Evolutionary conservation across 2,797 vertebrate species (phyloP), one percentile per base, ranked within the genome.

Genomic region (Sebastes trivittatus): DNA sequence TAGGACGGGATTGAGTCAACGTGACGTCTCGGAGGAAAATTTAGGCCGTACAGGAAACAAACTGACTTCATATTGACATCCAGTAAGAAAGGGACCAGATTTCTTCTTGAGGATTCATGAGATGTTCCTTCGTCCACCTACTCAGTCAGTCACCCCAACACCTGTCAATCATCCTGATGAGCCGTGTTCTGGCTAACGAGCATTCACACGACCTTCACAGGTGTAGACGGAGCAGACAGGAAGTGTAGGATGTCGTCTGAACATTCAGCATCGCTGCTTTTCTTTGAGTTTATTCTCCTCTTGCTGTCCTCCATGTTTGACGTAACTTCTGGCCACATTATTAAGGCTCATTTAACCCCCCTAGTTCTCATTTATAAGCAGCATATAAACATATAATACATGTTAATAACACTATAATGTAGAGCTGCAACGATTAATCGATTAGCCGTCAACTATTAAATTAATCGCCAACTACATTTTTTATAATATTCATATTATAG

Each of bases 141-240:
- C 74, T 68, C 14, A 14, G 46, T 23, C 9, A 0, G 11, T 56
- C 62, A 42, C 14, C 38, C 46, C 46, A 8, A 8, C 58, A 36
- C 63, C 69, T 72, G 56, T 58, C 80, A 46, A 0, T 74, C 81
- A 74, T 74, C 52, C 62, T 2, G 25, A 61, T 7, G 34, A 58
- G 58, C 74, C 2, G 58, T 30, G 22, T 29, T 29, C 13, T 23
- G 29, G 22, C n/a, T 20, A 10, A 20, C 58, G 4, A 8, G 30
- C 23, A 10, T 9, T 6, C 25, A 0, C 22, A 18, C 25, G 9
- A 5, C 25, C 18, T 55, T 60, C 42, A 54, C 62, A 61, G 56
- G 25, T 62, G 6, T 5, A 20, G 7, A 32, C 8, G 25, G 9
- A 62, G 78, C 67, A 25, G 56, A 68, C 55, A 52, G 55, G 25